phyloP scores from a whole-genome alignment of 1,140 invertebrate species.

The Steinernema feltiae region DNA sequence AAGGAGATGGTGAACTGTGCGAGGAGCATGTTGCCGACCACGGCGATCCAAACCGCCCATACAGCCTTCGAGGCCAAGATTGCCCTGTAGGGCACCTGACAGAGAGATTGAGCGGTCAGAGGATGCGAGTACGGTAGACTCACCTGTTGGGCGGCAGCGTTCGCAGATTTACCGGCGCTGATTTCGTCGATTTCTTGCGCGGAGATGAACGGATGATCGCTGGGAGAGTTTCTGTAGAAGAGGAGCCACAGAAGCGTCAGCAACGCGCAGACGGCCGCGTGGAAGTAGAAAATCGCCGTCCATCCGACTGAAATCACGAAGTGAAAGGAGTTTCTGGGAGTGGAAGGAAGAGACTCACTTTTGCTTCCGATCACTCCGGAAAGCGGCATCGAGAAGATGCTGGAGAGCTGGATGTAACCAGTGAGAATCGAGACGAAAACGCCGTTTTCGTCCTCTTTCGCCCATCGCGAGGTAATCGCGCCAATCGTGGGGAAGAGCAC shows the following conservation, averaged over 20 bases:
- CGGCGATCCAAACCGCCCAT: slow-evolving; percentile 25
- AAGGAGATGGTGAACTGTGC: slow-evolving; percentile 32
- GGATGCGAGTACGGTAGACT: not conserved
- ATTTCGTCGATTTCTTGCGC: slow-evolving; percentile 16
- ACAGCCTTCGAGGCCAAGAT: slow-evolving; percentile 25
- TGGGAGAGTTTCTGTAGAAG: slow-evolving; percentile 21
- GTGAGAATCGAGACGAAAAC: slow-evolving; percentile 21
- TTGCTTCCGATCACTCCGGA: not conserved
- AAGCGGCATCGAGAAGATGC: slow-evolving; percentile 22
- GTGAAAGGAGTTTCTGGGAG: not conserved
- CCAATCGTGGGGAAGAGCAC: slow-evolving; percentile 19
- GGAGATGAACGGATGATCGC: slow-evolving; percentile 21
- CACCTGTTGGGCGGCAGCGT: no score
- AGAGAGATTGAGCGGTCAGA: not conserved
- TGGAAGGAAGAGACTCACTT: no score
- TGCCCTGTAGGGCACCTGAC: slow-evolving; percentile 20
- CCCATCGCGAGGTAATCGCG: slow-evolving; percentile 22
- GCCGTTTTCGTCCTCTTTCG: slow-evolving; percentile 17
- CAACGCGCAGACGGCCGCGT: slow-evolving; percentile 20
- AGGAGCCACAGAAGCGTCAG: slow-evolving; percentile 27
- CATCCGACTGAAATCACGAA: slow-evolving; percentile 32
- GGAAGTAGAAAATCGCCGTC: slow-evolving; percentile 31
- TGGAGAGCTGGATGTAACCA: slow-evolving; percentile 26
- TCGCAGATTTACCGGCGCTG: not conserved
- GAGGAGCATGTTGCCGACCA: slow-evolving; percentile 23